Base-by-base conservation (phyloP, 2,888 invertebrate genomes). In the Cerastis rubricosa region DNA sequence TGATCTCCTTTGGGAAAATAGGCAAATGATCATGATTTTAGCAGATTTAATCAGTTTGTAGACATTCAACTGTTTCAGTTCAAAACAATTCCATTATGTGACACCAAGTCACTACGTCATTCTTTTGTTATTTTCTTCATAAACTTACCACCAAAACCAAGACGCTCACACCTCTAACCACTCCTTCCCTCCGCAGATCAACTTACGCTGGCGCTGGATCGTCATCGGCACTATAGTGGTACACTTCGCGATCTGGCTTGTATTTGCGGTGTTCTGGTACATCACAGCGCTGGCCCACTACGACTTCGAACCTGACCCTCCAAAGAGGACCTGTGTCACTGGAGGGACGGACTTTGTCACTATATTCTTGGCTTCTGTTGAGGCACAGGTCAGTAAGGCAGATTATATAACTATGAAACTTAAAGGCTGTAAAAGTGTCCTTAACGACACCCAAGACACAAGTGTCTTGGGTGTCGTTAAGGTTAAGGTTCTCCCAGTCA, bases 131-230 rank as follows among this genome's bases (percentile, higher is more conserved):
- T 49, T 51, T 54, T 57, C 25, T 14, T 29, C 29, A 12, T 5
- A 25, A 1, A 6, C 49, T 49, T 54, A 29, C 2, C 8, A 43
- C 8, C 1, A 29, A 69, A 65, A 8, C 29, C 25, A 49, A 67
- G 25, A 57, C 29, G 51, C 51, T 49, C 11, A 49, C 2, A 1
- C 0, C 8, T 11, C 22, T 68, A 63, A 59, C 9, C 11, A 1
- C 14, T 12, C 9, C 9, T 14, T 2, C 61, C 0, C 8, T 71
- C 17, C 5, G 1, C 87, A 96, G 96, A 96, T 96, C 47, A 96
- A 96, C 78, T 92, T 96, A 2, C 95, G 96, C 45, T 96, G 96
- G 96, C 96, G 96, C 1, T 96, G 96, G 96, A 96, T 96, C 29
- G 95, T 96, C 3, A 93, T 94, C 7, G 96, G 96, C 29, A 96